These are phyloP conservation scores for Aphelocoma coerulescens DNA, from an alignment of 2,113 vertebrate genomes.

Conservation along the genomic window DNA sequence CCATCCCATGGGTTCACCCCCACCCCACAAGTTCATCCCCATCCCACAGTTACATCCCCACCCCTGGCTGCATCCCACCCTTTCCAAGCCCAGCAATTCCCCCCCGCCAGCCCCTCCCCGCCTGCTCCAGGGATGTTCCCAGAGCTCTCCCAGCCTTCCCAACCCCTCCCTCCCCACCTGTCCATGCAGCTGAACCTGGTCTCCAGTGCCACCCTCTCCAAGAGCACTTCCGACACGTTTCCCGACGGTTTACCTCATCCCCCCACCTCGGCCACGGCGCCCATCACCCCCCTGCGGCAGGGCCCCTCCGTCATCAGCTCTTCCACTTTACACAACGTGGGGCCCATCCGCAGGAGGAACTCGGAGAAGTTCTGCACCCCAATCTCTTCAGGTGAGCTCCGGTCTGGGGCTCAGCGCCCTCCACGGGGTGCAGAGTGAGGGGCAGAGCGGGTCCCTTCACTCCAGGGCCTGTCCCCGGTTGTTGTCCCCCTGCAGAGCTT, in stretches of 20 bases:
- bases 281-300: slow-evolving; percentile 92
- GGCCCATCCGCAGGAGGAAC: slow-evolving; percentile 91
- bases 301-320: slow-evolving; percentile 96
- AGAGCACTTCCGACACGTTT: slow-evolving; percentile 91
- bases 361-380: slow-evolving; percentile 98
- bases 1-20: rapidly evolving
- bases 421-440: rapidly evolving
- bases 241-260: slow-evolving; percentile 94
- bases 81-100: neutral
- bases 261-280: slow-evolving; percentile 92
- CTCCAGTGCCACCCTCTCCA: slow-evolving; percentile 87
- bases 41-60: neutral
- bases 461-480: rapidly evolving
- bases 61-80: neutral
- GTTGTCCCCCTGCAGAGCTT: slow-evolving; percentile 78
- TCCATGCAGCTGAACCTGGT: slow-evolving; percentile 85
- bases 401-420: neutral
- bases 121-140: rapidly evolving
- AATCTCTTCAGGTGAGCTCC: slow-evolving; percentile 89
- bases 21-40: neutral
- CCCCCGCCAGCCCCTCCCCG: rapidly evolving
- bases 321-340: slow-evolving; percentile 89
- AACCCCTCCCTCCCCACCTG: neutral
- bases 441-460: neutral
- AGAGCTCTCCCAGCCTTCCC: neutral